These are phyloP conservation scores for Babyrousa celebensis DNA, from an alignment of 2,797 vertebrate species.

Conservation along the genomic window DNA sequence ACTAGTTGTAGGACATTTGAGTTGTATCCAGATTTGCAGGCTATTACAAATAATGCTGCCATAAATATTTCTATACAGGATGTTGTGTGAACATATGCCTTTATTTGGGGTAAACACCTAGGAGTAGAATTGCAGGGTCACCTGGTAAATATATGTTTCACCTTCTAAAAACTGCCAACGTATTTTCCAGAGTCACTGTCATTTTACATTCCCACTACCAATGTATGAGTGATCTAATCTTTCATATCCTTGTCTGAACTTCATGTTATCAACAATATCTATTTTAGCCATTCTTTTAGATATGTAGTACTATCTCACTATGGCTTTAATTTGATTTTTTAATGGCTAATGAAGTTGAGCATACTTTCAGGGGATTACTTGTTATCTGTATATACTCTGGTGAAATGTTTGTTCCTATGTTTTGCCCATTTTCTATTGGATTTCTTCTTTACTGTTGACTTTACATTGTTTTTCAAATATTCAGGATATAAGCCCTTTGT, in stretches of 20 bases:
- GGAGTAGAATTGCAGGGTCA: background rate
- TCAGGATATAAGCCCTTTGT: background rate
- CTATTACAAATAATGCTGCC: too few species aligned
- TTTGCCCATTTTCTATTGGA: slow-evolving; percentile 28
- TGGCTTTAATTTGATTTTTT: slow-evolving; percentile 1
- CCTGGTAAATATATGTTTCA: background rate
- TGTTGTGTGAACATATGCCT: too few species aligned
- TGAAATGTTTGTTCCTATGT: background rate
- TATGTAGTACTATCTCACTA: background rate
- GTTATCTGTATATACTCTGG: background rate
- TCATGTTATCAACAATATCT: background rate
- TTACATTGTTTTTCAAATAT: background rate
- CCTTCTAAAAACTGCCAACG: slow-evolving; percentile 6
- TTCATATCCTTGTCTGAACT: slow-evolving; percentile 3
- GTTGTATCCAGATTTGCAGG: too few species aligned
- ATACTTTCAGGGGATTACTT: slow-evolving; percentile 29
- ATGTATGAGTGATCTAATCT: background rate
- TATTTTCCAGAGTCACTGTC: slow-evolving; percentile 35
- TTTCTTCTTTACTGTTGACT: slow-evolving; percentile 50
- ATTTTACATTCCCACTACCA: background rate
- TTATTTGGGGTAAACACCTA: too few species aligned
- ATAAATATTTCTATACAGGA: too few species aligned
- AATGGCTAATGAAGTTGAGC: slow-evolving; percentile 16
- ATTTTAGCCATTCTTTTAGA: slow-evolving; percentile 26
- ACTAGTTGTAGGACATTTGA: too few species aligned